These are phyloP conservation scores for Drosophila testacea DNA, from an alignment of 2,888 invertebrate species.

Conservation along the genomic window DNA sequence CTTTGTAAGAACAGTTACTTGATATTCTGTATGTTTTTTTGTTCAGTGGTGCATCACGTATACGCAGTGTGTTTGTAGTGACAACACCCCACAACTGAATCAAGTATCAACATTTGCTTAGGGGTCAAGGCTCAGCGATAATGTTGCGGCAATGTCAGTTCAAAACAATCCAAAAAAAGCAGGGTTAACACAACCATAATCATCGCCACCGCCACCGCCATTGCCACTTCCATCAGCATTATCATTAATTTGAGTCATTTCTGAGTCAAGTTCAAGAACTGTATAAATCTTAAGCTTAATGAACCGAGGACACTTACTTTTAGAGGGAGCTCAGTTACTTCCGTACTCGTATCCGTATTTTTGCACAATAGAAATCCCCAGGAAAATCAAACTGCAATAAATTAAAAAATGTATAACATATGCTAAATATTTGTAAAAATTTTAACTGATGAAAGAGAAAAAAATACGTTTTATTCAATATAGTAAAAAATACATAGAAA, in stretches of 20 bases:
- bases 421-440: too few relatives aligned
- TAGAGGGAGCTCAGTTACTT: background rate
- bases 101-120: conserved; percentile 17
- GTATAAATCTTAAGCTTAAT: background rate
- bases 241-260: conserved; percentile 1
- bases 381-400: conserved; percentile 2
- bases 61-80: background rate
- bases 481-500: too few relatives aligned
- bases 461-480: too few relatives aligned
- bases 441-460: too few relatives aligned
- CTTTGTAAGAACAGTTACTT: too few relatives aligned
- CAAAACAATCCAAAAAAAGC: background rate
- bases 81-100: conserved; percentile 3
- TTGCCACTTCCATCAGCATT: conserved; percentile 1
- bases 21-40: background rate
- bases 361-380: too few relatives aligned
- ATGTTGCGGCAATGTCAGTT: conserved; percentile 38
- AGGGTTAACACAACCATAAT: background rate
- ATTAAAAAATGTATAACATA: too few relatives aligned
- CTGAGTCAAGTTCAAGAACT: background rate
- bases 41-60: background rate
- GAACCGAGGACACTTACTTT: background rate
- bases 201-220: background rate
- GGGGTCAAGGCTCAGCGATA: conserved; percentile 42
- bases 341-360: background rate